phyloP scores from a whole-genome alignment of 2,797 vertebrate species.

The Channa striata region DNA sequence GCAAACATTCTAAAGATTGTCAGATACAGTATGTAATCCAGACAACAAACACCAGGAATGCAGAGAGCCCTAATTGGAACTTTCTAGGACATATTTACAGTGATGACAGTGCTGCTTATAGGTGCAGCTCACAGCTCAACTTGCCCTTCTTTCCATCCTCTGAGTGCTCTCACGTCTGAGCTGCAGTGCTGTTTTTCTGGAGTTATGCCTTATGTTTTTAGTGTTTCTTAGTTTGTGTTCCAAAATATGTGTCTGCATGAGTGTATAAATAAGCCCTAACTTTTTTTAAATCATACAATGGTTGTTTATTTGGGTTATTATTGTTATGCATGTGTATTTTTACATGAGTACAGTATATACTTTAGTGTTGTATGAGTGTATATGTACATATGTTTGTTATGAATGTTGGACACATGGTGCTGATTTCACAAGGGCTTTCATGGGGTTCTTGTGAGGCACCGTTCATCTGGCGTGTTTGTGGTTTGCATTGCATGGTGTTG shows the following conservation, averaged over 20 bases:
- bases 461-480: conserved; percentile 52
- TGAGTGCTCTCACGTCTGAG: conserved; percentile 75
- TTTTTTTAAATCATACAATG: conserved; percentile 46
- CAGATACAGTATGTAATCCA: conserved; percentile 14
- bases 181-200: conserved; percentile 85
- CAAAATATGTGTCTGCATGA: conserved; percentile 72
- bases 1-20: conserved; percentile 1
- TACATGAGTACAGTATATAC: conserved; percentile 41
- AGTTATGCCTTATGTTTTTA: conserved; percentile 73
- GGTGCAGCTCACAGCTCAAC: conserved; percentile 28
- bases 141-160: conserved; percentile 10
- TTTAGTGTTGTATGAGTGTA: conserved; percentile 35
- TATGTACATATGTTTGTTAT: conserved; percentile 40
- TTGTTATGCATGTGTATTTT: conserved; percentile 74
- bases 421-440: conserved; percentile 70
- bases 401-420: conserved; percentile 47
- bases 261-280: conserved; percentile 54
- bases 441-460: conserved; percentile 65
- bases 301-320: conserved; percentile 36
- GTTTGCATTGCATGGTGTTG: conserved; percentile 66
- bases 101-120: conserved; percentile 32
- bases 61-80: not conserved
- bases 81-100: conserved; percentile 1
- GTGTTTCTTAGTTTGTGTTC: conserved; percentile 67
- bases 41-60: conserved; percentile 14